Percentiles rank a stretch among this genome's conserved stretches.
phyloP scores from a whole-genome alignment of 2,113 vertebrate genomes.

The Psettodes erumei region DNA sequence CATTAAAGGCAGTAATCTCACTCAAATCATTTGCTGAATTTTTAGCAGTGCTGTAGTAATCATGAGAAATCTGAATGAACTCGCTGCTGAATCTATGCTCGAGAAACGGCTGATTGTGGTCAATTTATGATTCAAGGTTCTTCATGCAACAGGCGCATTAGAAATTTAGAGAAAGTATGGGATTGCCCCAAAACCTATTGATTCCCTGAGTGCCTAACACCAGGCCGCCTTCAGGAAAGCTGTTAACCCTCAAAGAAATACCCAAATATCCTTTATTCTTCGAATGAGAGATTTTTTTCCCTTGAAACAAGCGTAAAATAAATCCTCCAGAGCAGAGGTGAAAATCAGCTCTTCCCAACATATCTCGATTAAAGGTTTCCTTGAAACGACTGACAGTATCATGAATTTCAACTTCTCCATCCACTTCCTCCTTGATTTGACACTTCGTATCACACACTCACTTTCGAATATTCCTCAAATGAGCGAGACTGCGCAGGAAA shows the following conservation, averaged over 20 bases:
- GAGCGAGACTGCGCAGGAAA: background rate
- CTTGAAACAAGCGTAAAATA: slow-evolving; percentile 46
- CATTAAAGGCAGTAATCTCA: slow-evolving; percentile 15
- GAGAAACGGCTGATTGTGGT: background rate
- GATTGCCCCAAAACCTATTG: slow-evolving; percentile 8
- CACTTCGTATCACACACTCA: slow-evolving; percentile 19
- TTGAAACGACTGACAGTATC: slow-evolving; percentile 37
- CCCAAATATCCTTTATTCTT: slow-evolving; percentile 19
- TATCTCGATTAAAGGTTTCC: slow-evolving; percentile 36
- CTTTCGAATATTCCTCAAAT: slow-evolving; percentile 32
- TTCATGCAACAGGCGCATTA: background rate
- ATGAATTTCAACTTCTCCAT: slow-evolving; percentile 23
- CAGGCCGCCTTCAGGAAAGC: slow-evolving; percentile 11
- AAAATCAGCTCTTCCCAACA: slow-evolving; percentile 20
- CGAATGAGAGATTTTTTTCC: slow-evolving; percentile 27
- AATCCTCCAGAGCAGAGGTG: slow-evolving; percentile 21
- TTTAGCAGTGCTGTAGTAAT: background rate
- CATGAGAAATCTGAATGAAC: slow-evolving; percentile 13
- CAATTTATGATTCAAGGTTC: slow-evolving; percentile 3
- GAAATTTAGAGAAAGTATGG: slow-evolving; percentile 9
- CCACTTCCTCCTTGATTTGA: slow-evolving; percentile 15
- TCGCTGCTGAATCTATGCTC: background rate
- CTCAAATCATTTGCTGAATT: slow-evolving; percentile 1
- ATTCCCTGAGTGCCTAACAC: background rate
- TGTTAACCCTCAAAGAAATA: slow-evolving; percentile 13